Evolutionary conservation across 2,113 vertebrate species (phyloP).

Genomic region (Grantiella picta): DNA sequence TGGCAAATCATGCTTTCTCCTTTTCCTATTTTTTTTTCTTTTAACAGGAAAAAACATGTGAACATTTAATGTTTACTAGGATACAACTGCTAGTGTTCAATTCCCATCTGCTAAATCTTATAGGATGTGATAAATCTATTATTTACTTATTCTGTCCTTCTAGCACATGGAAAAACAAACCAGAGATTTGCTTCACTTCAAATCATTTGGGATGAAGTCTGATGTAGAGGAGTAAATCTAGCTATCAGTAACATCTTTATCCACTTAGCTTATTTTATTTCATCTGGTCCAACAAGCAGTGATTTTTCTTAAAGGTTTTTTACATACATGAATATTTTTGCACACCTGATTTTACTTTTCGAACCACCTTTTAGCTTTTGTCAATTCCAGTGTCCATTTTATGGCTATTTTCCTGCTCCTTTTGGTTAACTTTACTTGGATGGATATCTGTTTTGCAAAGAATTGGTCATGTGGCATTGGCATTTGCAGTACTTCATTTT

Average conservation of each 20-base stretch:
- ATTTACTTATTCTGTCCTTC: neutral
- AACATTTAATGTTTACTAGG: neutral
- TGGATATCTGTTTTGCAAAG: neutral
- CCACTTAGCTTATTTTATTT: neutral
- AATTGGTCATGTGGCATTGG: fast-evolving
- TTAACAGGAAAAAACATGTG: neutral
- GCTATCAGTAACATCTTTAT: neutral
- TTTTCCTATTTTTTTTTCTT: neutral
- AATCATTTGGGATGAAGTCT: neutral
- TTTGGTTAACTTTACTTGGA: neutral
- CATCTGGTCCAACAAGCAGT: neutral
- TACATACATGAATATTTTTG: neutral
- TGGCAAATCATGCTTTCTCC: neutral
- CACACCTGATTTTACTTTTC: neutral
- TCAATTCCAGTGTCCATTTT: neutral
- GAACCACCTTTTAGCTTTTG: neutral
- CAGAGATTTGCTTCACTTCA: neutral
- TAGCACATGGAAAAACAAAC: neutral
- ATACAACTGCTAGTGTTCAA: neutral
- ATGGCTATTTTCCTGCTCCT: neutral
- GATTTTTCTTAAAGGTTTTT: neutral
- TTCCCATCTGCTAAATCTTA: neutral
- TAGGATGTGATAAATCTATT: neutral
- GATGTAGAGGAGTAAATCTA: neutral
- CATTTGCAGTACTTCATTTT: neutral